Conservation (phyloP, 2,113 vertebrate species). For the Chaetops frenatus region DNA sequence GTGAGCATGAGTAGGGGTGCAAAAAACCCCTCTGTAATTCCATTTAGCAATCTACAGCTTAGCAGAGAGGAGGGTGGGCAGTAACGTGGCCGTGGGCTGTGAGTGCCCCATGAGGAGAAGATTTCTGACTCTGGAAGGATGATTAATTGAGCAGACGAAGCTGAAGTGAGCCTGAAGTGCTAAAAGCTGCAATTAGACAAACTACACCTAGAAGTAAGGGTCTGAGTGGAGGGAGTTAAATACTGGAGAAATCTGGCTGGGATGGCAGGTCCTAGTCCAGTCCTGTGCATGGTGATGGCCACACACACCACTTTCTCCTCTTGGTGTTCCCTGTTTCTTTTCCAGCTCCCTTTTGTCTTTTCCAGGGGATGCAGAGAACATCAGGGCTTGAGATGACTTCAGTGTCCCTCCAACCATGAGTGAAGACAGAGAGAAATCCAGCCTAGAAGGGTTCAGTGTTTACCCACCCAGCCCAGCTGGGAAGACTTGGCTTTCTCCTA, state of each 20-base stretch:
- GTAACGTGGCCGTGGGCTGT: not conserved
- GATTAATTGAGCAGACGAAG: conserved; percentile 24
- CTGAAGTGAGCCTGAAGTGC: not conserved
- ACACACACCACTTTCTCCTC: not conserved
- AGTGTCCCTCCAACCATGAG: not conserved
- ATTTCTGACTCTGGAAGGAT: conserved; percentile 10
- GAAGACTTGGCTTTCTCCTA: not conserved
- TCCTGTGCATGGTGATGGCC: not conserved
- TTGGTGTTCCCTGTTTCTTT: not conserved
- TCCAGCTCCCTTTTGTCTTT: not conserved
- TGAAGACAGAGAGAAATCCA: not conserved
- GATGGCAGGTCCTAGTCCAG: not conserved
- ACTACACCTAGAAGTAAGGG: not conserved
- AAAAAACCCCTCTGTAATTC: not conserved
- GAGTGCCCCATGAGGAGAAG: conserved; percentile 41
- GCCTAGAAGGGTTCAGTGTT: not conserved
- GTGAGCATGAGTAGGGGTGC: not conserved
- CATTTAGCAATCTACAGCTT: not conserved
- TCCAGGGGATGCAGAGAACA: not conserved
- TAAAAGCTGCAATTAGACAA: conserved; percentile 49
- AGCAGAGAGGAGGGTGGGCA: not conserved
- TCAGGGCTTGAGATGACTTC: not conserved
- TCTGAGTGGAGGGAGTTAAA: not conserved
- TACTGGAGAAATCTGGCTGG: not conserved
- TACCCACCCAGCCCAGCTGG: not conserved